These are phyloP conservation scores for Brachionus sp. DNA, from an alignment of 1,140 invertebrate genomes.

Conservation along the genomic window DNA sequence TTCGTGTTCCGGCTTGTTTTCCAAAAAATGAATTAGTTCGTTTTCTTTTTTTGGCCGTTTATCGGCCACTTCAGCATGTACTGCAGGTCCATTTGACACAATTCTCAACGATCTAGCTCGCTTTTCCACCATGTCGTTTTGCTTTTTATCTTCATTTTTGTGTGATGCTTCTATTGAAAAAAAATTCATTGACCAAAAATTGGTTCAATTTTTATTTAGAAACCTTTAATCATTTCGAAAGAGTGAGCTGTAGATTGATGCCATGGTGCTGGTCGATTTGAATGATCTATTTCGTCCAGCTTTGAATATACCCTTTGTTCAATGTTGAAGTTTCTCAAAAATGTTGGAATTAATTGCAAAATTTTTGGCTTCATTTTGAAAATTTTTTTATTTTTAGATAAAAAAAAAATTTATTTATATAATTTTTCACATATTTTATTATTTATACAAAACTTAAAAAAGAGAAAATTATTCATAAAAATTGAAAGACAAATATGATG, in stretches of 20 bases:
- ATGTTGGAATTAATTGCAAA: not conserved
- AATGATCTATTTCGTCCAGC: not conserved
- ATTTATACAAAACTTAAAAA: too few species aligned
- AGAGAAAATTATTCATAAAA: too few species aligned
- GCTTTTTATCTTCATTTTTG: not conserved
- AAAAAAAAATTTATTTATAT: too few species aligned
- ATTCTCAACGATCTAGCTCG: not conserved
- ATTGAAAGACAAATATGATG: too few species aligned
- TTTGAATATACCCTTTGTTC: not conserved
- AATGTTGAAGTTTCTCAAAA: conserved; percentile 8
- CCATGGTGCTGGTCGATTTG: not conserved
- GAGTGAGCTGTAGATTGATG: not conserved
- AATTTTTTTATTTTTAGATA: not conserved
- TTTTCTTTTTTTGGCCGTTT: not conserved
- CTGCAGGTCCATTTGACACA: not conserved
- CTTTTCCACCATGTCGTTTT: not conserved
- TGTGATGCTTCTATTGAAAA: not conserved
- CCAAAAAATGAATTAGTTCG: not conserved
- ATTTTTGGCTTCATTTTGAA: not conserved
- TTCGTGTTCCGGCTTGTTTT: not conserved
- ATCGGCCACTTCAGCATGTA: not conserved
- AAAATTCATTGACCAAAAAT: not conserved
- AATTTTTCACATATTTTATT: too few species aligned
- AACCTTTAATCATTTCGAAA: conserved; percentile 6
- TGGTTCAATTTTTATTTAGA: not conserved